These are phyloP conservation scores for Tenthredo livida DNA, from an alignment of 2,888 invertebrate species.

Conservation along the genomic window DNA sequence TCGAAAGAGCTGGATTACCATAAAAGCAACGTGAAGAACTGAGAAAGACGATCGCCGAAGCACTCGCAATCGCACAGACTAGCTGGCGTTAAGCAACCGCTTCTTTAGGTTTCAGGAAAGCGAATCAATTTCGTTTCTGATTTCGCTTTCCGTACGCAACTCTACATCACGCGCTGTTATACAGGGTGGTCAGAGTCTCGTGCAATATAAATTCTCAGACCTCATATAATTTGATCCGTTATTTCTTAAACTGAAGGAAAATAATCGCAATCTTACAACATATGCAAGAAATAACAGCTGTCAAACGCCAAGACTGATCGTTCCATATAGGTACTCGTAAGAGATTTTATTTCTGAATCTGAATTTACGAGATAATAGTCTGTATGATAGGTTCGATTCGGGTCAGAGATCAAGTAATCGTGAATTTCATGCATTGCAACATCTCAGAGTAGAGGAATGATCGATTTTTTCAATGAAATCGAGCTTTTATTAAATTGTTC, in stretches of 20 bases:
- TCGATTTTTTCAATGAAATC: not conserved
- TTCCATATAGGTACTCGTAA: not conserved
- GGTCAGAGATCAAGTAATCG: not conserved
- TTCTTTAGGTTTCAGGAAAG: slow-evolving; percentile 51
- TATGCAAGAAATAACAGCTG: not conserved
- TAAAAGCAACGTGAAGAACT: not conserved
- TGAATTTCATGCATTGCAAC: not conserved
- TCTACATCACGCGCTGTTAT: not conserved
- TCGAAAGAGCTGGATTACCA: not conserved
- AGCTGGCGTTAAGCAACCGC: slow-evolving; percentile 43
- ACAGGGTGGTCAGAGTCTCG: not conserved
- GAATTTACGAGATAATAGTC: not conserved
- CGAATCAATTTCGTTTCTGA: slow-evolving; percentile 50
- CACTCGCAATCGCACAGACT: not conserved
- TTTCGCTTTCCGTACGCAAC: slow-evolving; percentile 51
- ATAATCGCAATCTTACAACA: not conserved
- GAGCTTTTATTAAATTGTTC: not conserved
- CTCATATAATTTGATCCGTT: not conserved
- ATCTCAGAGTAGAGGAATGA: not conserved
- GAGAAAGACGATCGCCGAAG: slow-evolving; percentile 23
- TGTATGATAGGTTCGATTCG: not conserved
- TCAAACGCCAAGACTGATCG: not conserved
- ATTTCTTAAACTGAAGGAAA: not conserved
- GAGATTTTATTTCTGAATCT: not conserved
- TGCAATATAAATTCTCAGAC: not conserved